Percentiles rank a stretch among this genome's conserved stretches.
Evolutionary conservation across 2,113 vertebrate genomes (phyloP).

Genomic region (Mormyrus iriodes): DNA sequence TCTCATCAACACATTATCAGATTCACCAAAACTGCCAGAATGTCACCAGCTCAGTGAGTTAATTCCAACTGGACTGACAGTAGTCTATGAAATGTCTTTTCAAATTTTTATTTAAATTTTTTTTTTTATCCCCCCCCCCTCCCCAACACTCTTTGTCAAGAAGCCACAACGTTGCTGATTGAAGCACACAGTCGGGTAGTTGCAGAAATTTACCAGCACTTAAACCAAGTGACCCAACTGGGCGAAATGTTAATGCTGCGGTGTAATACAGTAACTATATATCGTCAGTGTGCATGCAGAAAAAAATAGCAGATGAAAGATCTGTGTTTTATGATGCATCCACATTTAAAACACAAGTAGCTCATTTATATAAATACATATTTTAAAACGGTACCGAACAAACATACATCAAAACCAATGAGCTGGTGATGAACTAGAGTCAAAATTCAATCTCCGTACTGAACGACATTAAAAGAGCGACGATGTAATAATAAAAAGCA

Average conservation of each 20-base stretch:
- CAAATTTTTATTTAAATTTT: not conserved
- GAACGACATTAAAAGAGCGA: not conserved
- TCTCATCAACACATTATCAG: constrained; percentile 1
- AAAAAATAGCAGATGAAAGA: not conserved
- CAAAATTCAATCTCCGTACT: not conserved
- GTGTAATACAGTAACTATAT: not conserved
- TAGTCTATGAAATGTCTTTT: not conserved
- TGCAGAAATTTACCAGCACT: not conserved
- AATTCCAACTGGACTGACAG: not conserved
- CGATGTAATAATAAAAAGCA: not conserved
- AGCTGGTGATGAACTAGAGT: not conserved
- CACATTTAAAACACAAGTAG: not conserved
- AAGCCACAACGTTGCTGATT: not conserved
- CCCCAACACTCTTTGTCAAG: not conserved
- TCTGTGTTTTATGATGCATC: not conserved
- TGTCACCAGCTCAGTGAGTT: not conserved
- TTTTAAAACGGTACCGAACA: not conserved
- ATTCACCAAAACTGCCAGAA: not conserved
- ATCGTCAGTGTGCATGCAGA: not conserved
- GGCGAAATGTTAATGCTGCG: constrained; percentile 6
- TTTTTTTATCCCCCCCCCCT: not conserved
- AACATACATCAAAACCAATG: not conserved
- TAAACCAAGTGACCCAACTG: constrained; percentile 1
- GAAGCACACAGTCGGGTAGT: not conserved
- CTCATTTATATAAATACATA: not conserved